Evolutionary conservation across 1,140 invertebrate genomes (phyloP), one percentile per base, ranked within the genome.

Genomic region (Listronotus bonariensis): DNA sequence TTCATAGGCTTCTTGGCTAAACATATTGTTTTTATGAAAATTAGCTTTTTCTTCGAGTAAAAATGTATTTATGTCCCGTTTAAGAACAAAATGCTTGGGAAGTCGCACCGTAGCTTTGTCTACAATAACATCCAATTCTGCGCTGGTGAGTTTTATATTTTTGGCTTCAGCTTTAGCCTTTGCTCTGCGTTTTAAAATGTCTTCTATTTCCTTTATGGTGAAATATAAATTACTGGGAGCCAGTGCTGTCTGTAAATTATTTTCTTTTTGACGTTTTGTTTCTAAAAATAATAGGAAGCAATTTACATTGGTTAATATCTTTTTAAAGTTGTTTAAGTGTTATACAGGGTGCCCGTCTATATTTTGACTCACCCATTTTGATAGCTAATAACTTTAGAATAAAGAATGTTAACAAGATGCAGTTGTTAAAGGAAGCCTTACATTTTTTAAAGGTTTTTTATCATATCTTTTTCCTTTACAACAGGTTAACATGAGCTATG

Each of bases 91-190:
- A 26, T 58, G 52, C 32, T 68, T 71, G 6, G 65, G 46, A 12
- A 73, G 60, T 40, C 65, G 69, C 11, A 67, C 36, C 4, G 69
- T 72, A 6, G 68, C 68, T 55, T 71, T 74, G 5, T 68, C 62
- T 18, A 76, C 45, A 1, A 76, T 52, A 51, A 68, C 67, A 42
- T 69, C 68, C 12, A 75, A 60, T 56, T 76, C 74, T 20, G 71
- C 66, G 54, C 70, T 70, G 3, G 69, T 73, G 12, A 76, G 69
- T 43, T 65, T 64, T 8, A 76, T 72, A 41, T 75, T 71, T 52
- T 68, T 74, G 38, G 67, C 58, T 11, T 71, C 72, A 9, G 70
- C 68, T 70, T 71, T 75, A 1, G 51, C 55, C 36, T 66, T 73
- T 0, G 73, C 72, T 36, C 75, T 43, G 18, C 70, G 66, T 48